A percentile compares a stretch with the other conserved stretches of the same genome.
Evolutionary conservation across 2,888 invertebrate genomes (phyloP).

Genomic region (Nineta flava): DNA sequence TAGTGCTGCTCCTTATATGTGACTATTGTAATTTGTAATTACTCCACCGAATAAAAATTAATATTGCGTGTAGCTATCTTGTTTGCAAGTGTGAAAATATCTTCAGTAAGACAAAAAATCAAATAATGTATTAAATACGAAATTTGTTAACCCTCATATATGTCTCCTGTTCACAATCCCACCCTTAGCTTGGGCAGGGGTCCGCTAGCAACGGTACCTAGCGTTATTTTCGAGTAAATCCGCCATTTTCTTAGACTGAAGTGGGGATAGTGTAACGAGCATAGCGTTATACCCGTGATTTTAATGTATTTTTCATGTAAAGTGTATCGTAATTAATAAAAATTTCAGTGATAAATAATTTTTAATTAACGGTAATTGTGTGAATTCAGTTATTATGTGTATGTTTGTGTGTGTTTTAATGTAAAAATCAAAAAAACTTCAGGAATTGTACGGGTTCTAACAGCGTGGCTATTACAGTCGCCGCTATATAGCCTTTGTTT

Average conservation of each 20-base stretch:
- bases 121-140: background rate
- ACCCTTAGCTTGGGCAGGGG: constrained; percentile 8
- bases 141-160: background rate
- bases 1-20: constrained; percentile 1
- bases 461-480: constrained; percentile 31
- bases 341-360: background rate
- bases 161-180: constrained; percentile 4
- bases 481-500: constrained; percentile 29
- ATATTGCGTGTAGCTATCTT: background rate
- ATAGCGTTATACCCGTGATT: constrained; percentile 22
- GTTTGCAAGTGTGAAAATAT: background rate
- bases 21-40: background rate
- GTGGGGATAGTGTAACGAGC: constrained; percentile 28
- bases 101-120: background rate
- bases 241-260: constrained; percentile 30
- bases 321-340: constrained; percentile 6
- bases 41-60: background rate
- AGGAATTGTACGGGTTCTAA: constrained; percentile 22
- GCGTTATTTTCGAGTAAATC: constrained; percentile 15
- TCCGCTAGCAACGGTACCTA: constrained; percentile 19
- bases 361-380: constrained; percentile 1
- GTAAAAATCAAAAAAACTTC: constrained; percentile 20
- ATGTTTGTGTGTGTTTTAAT: constrained; percentile 21
- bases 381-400: constrained; percentile 14
- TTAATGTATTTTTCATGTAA: constrained; percentile 8